Evolutionary conservation across 2,888 invertebrate species (phyloP).

Genomic region (Byasa hedistus): DNA sequence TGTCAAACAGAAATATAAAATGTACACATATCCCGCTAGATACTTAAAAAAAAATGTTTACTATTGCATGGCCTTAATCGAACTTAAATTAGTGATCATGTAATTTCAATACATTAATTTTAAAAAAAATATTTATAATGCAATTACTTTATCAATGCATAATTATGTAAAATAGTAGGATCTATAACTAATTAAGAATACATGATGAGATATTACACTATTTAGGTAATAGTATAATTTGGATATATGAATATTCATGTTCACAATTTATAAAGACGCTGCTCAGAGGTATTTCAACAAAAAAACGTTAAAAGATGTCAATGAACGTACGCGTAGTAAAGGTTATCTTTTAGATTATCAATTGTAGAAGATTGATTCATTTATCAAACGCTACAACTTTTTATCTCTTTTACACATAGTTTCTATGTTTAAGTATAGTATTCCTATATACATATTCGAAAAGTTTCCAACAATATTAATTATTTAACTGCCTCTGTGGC

Average conservation of each 20-base stretch:
- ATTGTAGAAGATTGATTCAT: neutral
- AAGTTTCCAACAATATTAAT: neutral
- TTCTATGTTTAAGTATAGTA: neutral
- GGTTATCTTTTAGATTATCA: neutral
- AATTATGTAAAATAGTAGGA: neutral
- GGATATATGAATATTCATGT: neutral
- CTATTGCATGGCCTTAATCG: neutral
- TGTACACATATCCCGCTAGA: too few species aligned
- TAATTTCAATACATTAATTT: neutral
- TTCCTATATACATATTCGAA: neutral
- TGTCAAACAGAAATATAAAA: too few species aligned
- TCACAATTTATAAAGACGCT: neutral
- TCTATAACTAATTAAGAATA: neutral
- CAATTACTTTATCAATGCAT: neutral
- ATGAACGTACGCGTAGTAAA: neutral
- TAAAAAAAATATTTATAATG: neutral
- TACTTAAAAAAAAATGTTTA: neutral
- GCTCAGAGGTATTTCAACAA: neutral
- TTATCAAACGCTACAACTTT: neutral
- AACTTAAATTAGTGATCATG: neutral
- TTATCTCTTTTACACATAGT: slow-evolving; percentile 1
- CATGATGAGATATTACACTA: neutral
- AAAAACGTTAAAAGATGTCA: slow-evolving; percentile 2
- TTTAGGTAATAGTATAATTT: neutral
- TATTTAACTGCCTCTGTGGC: too few species aligned